These are phyloP conservation scores for Malurus leucopterus DNA, from an alignment of 2,797 vertebrate species.

Conservation along the genomic window DNA sequence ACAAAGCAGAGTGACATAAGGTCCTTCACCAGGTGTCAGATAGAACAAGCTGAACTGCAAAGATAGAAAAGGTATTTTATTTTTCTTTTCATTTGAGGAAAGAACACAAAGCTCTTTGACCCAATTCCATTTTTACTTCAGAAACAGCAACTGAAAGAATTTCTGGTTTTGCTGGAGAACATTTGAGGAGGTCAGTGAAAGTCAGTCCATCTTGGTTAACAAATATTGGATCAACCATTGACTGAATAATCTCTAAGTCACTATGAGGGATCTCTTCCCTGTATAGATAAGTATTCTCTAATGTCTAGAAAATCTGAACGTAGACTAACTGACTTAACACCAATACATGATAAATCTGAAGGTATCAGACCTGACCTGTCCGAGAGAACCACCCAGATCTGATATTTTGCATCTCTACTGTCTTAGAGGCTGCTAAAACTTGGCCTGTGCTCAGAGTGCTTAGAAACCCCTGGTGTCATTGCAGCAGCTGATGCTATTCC, in stretches of 20 bases:
- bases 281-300: background rate
- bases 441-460: background rate
- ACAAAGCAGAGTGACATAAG: background rate
- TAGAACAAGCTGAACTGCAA: background rate
- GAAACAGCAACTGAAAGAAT: background rate
- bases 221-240: background rate
- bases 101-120: background rate
- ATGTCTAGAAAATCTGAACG: background rate
- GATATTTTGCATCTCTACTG: background rate
- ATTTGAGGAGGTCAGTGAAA: background rate
- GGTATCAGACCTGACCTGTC: background rate
- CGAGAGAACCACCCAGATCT: background rate
- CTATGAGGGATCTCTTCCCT: background rate
- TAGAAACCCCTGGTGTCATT: background rate
- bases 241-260: background rate
- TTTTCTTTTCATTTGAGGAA: background rate
- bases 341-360: background rate
- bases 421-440: background rate
- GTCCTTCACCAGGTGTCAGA: background rate
- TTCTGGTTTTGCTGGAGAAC: background rate
- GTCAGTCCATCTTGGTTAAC: background rate
- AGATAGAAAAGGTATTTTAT: background rate
- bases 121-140: background rate
- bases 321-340: background rate
- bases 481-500: background rate